Evolutionary conservation across 2,113 vertebrate genomes (phyloP).

Genomic region (Platysteira castanea): DNA sequence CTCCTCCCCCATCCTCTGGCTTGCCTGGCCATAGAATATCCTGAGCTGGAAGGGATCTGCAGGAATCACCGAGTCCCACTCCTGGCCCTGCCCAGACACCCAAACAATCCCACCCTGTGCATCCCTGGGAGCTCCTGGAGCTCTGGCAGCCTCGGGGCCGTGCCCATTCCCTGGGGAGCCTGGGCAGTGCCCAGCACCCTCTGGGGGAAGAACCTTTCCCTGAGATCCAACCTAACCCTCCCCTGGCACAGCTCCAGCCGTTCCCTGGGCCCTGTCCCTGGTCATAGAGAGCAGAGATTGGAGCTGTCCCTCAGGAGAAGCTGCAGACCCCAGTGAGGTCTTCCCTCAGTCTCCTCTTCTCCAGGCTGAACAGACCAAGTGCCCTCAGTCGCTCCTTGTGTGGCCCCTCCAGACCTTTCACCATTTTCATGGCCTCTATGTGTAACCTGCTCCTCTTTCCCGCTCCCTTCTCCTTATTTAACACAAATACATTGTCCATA

Average conservation of each 20-base stretch:
- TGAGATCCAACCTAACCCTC: rapidly evolving
- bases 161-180: not conserved
- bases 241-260: rapidly evolving
- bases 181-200: not conserved
- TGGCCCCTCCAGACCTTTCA: not conserved
- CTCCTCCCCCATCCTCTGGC: rapidly evolving
- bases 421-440: not conserved
- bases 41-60: not conserved
- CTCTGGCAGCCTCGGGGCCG: not conserved
- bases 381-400: not conserved
- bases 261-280: not conserved
- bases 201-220: not conserved
- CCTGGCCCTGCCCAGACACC: not conserved
- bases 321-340: not conserved
- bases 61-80: rapidly evolving
- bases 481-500: not conserved
- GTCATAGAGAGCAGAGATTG: rapidly evolving
- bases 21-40: not conserved
- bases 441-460: not conserved
- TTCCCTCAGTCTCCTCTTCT: not conserved
- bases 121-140: not conserved
- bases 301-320: not conserved
- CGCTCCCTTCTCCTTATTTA: not conserved
- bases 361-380: not conserved
- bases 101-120: not conserved